Percentiles rank a stretch among this genome's conserved stretches.
Conservation (phyloP, 2,797 vertebrate species). For the Bovichtus diacanthus region DNA sequence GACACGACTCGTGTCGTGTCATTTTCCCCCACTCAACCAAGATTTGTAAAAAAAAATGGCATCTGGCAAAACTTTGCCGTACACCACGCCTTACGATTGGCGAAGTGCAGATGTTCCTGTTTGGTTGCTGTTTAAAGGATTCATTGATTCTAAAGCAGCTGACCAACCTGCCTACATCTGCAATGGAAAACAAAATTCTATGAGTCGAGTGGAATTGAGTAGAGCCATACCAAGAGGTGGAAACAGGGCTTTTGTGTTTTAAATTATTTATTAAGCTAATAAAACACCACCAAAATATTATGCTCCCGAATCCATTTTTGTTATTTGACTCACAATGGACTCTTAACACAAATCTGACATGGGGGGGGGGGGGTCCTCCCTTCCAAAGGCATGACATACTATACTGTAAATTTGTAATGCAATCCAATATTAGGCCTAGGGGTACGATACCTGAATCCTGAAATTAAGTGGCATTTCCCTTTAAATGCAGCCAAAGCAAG, state of each 20-base stretch:
- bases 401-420: slow-evolving; percentile 13
- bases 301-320: slow-evolving; percentile 1
- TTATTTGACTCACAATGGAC: slow-evolving; percentile 1
- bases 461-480: slow-evolving; percentile 71
- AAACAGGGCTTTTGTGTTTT: slow-evolving; percentile 16
- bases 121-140: too few relatives aligned
- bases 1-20: too few relatives aligned
- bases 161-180: too few relatives aligned
- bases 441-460: slow-evolving; percentile 23
- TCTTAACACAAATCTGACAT: slow-evolving; percentile 2
- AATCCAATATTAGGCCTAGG: slow-evolving; percentile 10
- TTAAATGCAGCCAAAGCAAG: slow-evolving; percentile 63
- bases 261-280: slow-evolving; percentile 12
- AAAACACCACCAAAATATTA: slow-evolving; percentile 22
- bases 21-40: too few relatives aligned
- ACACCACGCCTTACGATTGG: too few relatives aligned
- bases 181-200: too few relatives aligned
- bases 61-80: too few relatives aligned
- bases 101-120: too few relatives aligned
- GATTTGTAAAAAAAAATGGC: too few relatives aligned
- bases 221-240: too few relatives aligned
- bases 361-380: not conserved
- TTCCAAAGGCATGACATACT: not conserved
- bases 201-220: too few relatives aligned
- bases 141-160: too few relatives aligned